Evolutionary conservation across 1,140 invertebrate species (phyloP).

Genomic region (Apis florea): DNA sequence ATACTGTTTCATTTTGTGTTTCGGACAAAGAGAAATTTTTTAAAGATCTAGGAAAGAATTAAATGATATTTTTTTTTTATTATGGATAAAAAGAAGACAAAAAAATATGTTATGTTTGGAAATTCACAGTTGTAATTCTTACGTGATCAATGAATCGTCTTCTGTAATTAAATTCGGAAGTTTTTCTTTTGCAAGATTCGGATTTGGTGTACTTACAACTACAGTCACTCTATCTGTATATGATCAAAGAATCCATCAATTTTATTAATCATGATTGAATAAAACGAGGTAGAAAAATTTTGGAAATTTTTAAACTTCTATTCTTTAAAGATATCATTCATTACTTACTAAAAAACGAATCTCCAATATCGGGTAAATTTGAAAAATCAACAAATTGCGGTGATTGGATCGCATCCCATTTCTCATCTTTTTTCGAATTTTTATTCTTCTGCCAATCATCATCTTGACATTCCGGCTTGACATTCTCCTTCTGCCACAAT

Average conservation of each 20-base stretch:
- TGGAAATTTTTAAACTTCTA: not conserved
- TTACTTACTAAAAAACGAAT: slow-evolving; percentile 58
- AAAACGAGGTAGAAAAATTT: not conserved
- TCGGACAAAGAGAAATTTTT: slow-evolving; percentile 9
- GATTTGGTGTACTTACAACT: not conserved
- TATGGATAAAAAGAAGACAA: not conserved
- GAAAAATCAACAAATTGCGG: slow-evolving; percentile 57
- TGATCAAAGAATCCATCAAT: not conserved
- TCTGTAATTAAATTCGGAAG: not conserved
- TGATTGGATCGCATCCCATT: slow-evolving; percentile 44
- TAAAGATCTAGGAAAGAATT: slow-evolving; percentile 11
- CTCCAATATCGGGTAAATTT: slow-evolving; percentile 9
- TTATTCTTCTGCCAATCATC: slow-evolving; percentile 17
- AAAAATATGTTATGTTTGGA: not conserved
- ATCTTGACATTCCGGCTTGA: not conserved
- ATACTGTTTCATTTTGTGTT: too few relatives aligned
- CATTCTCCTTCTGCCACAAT: slow-evolving; percentile 14
- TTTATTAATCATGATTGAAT: not conserved
- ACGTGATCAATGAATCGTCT: not conserved
- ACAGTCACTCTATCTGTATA: not conserved
- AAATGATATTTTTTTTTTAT: not conserved
- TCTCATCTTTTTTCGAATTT: not conserved
- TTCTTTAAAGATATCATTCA: not conserved
- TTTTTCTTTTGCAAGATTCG: too few relatives aligned
- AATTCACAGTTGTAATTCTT: not conserved